Conservation (phyloP, 2,113 vertebrate genomes). For the Paramormyrops kingsleyae region DNA sequence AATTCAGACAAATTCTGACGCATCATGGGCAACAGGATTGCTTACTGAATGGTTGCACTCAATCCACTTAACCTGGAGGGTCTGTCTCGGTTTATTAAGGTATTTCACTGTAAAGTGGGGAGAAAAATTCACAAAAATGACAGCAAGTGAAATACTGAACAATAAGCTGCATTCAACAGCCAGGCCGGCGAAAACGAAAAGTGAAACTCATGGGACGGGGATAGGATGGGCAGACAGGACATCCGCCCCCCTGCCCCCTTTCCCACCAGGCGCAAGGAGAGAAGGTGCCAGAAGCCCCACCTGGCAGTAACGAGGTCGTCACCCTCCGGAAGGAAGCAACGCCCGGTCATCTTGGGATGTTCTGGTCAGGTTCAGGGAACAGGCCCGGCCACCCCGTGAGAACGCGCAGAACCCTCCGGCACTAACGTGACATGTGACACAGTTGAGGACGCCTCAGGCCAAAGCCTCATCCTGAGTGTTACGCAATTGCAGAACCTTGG, state of each 20-base stretch:
- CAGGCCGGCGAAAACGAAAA: not conserved
- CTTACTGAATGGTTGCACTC: not conserved
- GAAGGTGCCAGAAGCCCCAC: not conserved
- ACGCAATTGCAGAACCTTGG: not conserved
- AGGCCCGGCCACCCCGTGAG: not conserved
- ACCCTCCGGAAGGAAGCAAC: not conserved
- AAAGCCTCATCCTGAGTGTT: not conserved
- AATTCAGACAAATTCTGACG: not conserved
- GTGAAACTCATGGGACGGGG: not conserved
- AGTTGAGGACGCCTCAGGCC: not conserved
- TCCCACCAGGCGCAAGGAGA: not conserved
- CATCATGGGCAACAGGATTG: not conserved
- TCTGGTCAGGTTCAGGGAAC: not conserved
- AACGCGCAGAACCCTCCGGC: not conserved
- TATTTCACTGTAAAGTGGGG: not conserved
- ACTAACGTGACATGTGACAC: not conserved
- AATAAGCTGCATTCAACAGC: not conserved
- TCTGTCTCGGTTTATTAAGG: not conserved
- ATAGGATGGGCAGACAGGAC: not conserved
- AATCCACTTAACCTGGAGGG: not conserved
- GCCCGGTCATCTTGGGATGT: not conserved
- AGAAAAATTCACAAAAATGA: not conserved
- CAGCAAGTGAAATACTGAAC: not conserved
- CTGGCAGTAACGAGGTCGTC: not conserved
- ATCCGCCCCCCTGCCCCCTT: not conserved